Evolutionary conservation across 2,797 vertebrate species (phyloP).

Genomic region (Neomorphus geoffroyi): DNA sequence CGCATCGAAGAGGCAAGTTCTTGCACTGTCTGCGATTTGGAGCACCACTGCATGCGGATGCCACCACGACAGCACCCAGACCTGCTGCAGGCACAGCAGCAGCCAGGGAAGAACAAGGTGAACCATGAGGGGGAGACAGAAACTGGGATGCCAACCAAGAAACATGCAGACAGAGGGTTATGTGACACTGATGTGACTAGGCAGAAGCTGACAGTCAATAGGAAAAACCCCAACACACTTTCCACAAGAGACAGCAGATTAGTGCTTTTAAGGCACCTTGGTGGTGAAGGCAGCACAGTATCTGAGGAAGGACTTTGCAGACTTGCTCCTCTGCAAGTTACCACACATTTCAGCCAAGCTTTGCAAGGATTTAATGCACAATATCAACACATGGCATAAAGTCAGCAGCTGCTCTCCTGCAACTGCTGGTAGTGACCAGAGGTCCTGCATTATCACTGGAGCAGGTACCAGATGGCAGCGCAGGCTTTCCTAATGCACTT

Average conservation of each 20-base stretch:
- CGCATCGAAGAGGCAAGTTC: rapidly evolving
- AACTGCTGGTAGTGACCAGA: not conserved
- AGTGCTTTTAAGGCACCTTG: not conserved
- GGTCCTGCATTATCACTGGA: not conserved
- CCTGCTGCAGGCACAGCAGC: not conserved
- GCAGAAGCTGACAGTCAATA: not conserved
- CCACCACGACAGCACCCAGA: not conserved
- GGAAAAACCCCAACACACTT: not conserved
- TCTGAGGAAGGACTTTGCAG: not conserved
- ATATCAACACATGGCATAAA: rapidly evolving
- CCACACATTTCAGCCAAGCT: rapidly evolving
- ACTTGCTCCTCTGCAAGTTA: not conserved
- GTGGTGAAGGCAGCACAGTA: not conserved
- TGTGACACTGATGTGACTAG: not conserved
- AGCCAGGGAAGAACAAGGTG: not conserved
- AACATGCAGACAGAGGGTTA: not conserved
- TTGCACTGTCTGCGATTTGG: not conserved
- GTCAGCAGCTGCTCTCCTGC: not conserved
- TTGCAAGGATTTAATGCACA: not conserved
- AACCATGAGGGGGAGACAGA: not conserved
- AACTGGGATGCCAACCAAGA: not conserved
- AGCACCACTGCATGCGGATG: not conserved
- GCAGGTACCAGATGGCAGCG: not conserved
- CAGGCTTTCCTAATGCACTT: rapidly evolving
- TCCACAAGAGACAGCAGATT: not conserved